Base-by-base conservation (phyloP, 1,140 invertebrate genomes). In the Euglossa dilemma region DNA sequence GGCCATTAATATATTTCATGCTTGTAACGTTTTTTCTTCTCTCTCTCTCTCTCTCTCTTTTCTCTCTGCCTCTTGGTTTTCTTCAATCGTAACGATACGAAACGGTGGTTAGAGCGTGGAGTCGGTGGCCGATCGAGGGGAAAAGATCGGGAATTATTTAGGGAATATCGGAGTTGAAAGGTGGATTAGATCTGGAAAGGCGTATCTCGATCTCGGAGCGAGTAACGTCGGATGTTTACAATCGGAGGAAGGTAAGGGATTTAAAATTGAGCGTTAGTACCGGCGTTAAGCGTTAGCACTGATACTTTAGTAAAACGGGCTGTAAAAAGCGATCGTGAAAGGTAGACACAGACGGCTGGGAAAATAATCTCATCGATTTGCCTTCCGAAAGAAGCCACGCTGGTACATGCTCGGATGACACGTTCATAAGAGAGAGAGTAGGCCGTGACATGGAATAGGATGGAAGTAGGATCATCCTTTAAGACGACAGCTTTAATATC, bases 291-390 rank as follows among this genome's bases (percentile, higher is more conserved):
- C 66, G 52, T 47, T 18, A 25, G 36, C 12, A 28, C 12, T 25
- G 12, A 64, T 75, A 63, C 57, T 43, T 43, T 50, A 64, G 64
- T 69, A 69, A 69, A 78, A 78, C 64, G 64, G 64, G 25, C n/a
- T 45, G 64, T 78, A 63, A 36, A 72, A 67, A 76, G 18, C 72
- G 80, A 82, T 78, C 75, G 74, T 43, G 23, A 43, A 56, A 56
- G 75, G 56, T 23, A 64, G 67, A 59, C 54, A 52, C 67, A 36
- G 80, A 50, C 73, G 80, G 47, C 47, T 25, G 64, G 83, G 57
- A 70, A 80, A 89, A 88, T 89, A 89, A 89, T 89, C 87, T 74
- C 77, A 89, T 89, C 87, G 87, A 89, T 89, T 89, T 77, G 84
- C 76, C 73, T 86, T 80, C 43, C 80, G 87, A 73, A 86, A 80